Evolutionary conservation across 2,888 invertebrate genomes (phyloP).

Genomic region (Calliscelio sp.): DNA sequence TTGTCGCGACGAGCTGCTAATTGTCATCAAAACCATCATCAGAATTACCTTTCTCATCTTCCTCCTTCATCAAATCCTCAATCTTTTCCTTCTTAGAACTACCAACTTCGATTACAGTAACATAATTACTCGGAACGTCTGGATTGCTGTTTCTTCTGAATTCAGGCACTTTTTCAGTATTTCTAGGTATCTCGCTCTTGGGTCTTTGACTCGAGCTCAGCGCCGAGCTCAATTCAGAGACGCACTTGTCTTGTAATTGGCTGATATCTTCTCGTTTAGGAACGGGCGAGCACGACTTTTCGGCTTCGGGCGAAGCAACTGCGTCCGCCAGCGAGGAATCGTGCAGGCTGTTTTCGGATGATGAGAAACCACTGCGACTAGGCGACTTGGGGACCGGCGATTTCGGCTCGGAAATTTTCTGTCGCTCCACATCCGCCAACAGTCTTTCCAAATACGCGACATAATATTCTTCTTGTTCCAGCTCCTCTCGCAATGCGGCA

Average conservation of each 20-base stretch:
- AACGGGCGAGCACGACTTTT: constrained; percentile 83
- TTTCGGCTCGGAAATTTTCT: constrained; percentile 88
- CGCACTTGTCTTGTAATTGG: constrained; percentile 86
- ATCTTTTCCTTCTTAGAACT: constrained; percentile 84
- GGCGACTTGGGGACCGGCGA: constrained; percentile 74
- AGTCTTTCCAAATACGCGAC: constrained; percentile 95
- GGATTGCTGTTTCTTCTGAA: constrained; percentile 86
- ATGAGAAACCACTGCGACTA: constrained; percentile 74
- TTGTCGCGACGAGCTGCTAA: background rate
- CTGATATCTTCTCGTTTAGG: constrained; percentile 83
- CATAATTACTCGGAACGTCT: constrained; percentile 89
- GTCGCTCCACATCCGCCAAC: constrained; percentile 94
- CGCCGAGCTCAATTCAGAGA: constrained; percentile 84
- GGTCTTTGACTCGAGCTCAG: constrained; percentile 82
- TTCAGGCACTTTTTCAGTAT: constrained; percentile 83
- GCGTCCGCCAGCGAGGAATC: constrained; percentile 71
- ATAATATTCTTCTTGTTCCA: constrained; percentile 96
- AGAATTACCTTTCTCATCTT: constrained; percentile 84
- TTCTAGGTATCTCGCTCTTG: constrained; percentile 84
- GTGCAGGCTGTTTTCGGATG: constrained; percentile 73
- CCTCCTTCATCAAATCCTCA: constrained; percentile 87
- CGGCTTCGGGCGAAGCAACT: constrained; percentile 72
- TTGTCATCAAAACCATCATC: constrained; percentile 6
- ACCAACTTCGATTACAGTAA: constrained; percentile 96
- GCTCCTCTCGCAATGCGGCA: constrained; percentile 92